Evolutionary conservation across 2,113 vertebrate species (phyloP).

Genomic region (Lampris megalopsis): DNA sequence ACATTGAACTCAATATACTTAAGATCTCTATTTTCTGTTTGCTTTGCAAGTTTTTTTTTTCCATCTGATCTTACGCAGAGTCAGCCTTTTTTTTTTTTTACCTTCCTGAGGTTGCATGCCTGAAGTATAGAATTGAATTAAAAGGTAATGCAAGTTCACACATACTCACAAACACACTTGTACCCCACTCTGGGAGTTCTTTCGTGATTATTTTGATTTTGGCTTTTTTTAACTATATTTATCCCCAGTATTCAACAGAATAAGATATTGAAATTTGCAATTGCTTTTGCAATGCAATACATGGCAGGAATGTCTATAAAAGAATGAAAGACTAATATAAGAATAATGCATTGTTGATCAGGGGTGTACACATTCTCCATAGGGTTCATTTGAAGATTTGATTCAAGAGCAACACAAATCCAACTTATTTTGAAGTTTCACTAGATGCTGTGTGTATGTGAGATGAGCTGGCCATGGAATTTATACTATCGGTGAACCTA

Average conservation of each 20-base stretch:
- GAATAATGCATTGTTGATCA: not conserved
- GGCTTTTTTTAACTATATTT: not conserved
- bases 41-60: too few relatives aligned
- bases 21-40: too few relatives aligned
- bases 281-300: not conserved
- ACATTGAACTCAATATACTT: too few relatives aligned
- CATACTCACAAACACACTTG: too few relatives aligned
- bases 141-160: too few relatives aligned
- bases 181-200: too few relatives aligned
- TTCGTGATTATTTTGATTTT: not conserved
- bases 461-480: slow-evolving; percentile 13
- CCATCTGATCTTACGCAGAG: too few relatives aligned
- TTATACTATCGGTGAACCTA: not conserved
- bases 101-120: too few relatives aligned
- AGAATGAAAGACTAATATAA: too few relatives aligned
- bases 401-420: slow-evolving; percentile 36
- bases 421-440: slow-evolving; percentile 25
- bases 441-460: slow-evolving; percentile 29
- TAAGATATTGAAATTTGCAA: not conserved
- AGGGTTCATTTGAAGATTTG: slow-evolving; percentile 9
- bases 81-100: too few relatives aligned
- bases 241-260: slow-evolving; percentile 8
- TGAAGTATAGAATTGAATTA: too few relatives aligned
- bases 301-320: not conserved
- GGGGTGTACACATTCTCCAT: not conserved